Percentiles rank a stretch among this genome's conserved stretches.
Conservation (phyloP, 2,113 vertebrate genomes). For the Syngnathoides biaculeatus region DNA sequence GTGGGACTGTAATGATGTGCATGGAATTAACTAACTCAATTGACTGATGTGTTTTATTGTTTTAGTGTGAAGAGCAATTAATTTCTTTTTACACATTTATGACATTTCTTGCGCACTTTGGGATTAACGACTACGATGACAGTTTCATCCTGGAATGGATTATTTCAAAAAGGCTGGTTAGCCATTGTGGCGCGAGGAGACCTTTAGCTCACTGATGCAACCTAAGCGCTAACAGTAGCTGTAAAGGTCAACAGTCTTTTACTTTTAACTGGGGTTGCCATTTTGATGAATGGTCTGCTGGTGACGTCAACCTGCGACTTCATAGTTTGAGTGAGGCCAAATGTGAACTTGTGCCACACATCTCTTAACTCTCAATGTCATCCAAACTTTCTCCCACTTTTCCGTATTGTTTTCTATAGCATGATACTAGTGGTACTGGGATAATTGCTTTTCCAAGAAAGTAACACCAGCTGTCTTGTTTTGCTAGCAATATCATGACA, state of each 20-base stretch:
- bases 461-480: background rate
- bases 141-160: background rate
- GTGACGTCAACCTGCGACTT: background rate
- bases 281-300: background rate
- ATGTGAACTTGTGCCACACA: background rate
- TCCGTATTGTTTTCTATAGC: too few species aligned
- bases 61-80: background rate
- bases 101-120: background rate
- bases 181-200: background rate
- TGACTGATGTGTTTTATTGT: background rate
- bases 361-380: too few species aligned
- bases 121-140: background rate
- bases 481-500: background rate
- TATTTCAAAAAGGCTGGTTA: background rate
- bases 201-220: background rate
- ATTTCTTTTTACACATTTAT: background rate
- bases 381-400: too few species aligned
- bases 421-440: background rate
- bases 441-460: background rate
- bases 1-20: too few species aligned
- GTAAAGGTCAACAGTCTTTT: conserved; percentile 1
- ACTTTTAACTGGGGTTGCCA: background rate
- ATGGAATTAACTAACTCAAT: too few species aligned
- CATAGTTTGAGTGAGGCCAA: background rate
- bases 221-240: background rate